Conservation (phyloP, 2,888 invertebrate genomes). For the Amiota minor region DNA sequence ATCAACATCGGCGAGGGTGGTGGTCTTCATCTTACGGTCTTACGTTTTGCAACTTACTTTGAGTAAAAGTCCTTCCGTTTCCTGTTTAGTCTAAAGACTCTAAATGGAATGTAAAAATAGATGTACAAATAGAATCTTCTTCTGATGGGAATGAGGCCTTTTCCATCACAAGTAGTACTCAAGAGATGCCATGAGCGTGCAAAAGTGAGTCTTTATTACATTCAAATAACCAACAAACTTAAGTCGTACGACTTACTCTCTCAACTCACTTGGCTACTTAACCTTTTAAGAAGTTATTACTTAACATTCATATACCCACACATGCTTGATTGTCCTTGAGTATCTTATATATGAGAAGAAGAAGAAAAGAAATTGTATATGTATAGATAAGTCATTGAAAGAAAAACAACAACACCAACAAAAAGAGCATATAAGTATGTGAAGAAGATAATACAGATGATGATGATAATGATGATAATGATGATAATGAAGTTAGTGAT, state of each 20-base stretch:
- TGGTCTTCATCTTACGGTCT: neutral
- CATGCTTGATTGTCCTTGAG: neutral
- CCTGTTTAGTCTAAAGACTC: conserved; percentile 20
- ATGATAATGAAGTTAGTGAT: neutral
- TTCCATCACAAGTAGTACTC: neutral
- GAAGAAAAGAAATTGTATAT: conserved; percentile 2
- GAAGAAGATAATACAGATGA: neutral
- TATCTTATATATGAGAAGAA: neutral
- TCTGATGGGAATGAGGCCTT: neutral
- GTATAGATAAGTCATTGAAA: conserved; percentile 22
- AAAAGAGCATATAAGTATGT: neutral
- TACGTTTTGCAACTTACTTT: neutral
- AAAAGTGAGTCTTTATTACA: conserved; percentile 6
- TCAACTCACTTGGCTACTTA: conserved; percentile 36
- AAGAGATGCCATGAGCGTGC: neutral
- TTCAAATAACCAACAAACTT: neutral
- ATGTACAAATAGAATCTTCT: neutral
- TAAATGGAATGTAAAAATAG: neutral
- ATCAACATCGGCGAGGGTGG: conserved; percentile 9
- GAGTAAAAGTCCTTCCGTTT: conserved; percentile 37
- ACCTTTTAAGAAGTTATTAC: conserved; percentile 38
- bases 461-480: neutral
- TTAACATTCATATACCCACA: conserved; percentile 5
- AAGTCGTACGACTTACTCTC: no score
- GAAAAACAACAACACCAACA: conserved; percentile 14